Evolutionary conservation across 2,888 invertebrate genomes (phyloP).

Genomic region (Ennomos quercinarius): DNA sequence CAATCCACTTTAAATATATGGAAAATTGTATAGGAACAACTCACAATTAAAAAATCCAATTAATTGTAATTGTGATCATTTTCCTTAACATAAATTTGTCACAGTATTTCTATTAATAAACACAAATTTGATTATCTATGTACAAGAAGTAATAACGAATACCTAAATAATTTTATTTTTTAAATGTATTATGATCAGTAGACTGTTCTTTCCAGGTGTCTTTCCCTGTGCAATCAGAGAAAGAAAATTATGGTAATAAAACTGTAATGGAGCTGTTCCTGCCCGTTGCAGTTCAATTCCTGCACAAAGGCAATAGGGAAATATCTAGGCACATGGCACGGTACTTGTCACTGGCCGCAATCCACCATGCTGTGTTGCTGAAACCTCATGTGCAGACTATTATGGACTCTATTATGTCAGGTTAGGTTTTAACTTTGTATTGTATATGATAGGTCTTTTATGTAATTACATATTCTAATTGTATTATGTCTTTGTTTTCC

Average conservation of each 20-base stretch:
- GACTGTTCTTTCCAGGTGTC: conserved; percentile 70
- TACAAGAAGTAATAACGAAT: no score
- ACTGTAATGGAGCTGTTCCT: conserved; percentile 92
- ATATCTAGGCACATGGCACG: conserved; percentile 95
- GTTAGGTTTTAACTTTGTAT: conserved; percentile 74
- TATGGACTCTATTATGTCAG: conserved; percentile 95
- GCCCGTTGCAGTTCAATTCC: conserved; percentile 96
- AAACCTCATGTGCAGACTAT: conserved; percentile 95
- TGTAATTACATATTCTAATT: neutral
- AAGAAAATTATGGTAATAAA: conserved; percentile 86
- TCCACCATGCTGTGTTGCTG: conserved; percentile 94
- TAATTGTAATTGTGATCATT: no score
- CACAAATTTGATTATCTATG: no score
- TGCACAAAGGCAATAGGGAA: conserved; percentile 95
- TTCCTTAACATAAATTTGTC: no score
- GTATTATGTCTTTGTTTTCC: neutral
- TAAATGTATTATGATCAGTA: neutral
- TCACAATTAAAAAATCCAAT: no score
- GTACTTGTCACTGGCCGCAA: conserved; percentile 96
- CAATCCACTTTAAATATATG: no score
- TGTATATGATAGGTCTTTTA: no score
- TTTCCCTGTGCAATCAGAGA: conserved; percentile 75
- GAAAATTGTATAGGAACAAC: no score
- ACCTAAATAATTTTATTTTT: neutral
- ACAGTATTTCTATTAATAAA: no score